These are phyloP conservation scores for Apis cerana DNA, from an alignment of 1,140 invertebrate species.

Conservation along the genomic window DNA sequence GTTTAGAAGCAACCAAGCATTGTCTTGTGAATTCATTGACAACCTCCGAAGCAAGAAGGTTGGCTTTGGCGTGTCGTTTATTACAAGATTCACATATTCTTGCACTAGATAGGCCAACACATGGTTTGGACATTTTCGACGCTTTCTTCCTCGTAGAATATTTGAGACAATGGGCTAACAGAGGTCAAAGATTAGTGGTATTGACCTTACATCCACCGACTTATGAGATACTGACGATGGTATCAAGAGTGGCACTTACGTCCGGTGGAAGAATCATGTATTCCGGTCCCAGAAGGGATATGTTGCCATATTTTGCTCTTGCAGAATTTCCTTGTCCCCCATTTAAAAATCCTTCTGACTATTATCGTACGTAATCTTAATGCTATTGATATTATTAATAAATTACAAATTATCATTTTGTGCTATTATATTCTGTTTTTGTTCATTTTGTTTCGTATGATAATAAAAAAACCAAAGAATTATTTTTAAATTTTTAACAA, in stretches of 20 bases:
- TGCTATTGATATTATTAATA: neutral
- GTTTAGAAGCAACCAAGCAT: constrained; percentile 89
- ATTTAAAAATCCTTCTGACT: constrained; percentile 98
- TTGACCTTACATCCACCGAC: constrained; percentile 96
- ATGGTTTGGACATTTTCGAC: constrained; percentile 97
- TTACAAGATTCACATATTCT: constrained; percentile 92
- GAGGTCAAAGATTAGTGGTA: constrained; percentile 91
- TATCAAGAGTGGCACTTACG: constrained; percentile 91
- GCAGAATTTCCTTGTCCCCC: constrained; percentile 97
- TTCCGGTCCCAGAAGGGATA: constrained; percentile 92
- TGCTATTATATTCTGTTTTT: too few relatives aligned
- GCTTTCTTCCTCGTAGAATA: constrained; percentile 97
- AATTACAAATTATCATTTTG: too few relatives aligned
- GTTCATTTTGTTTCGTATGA: too few relatives aligned
- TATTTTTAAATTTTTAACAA: neutral
- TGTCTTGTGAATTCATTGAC: constrained; percentile 87
- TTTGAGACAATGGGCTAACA: constrained; percentile 94
- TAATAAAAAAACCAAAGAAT: neutral
- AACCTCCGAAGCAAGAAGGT: constrained; percentile 90
- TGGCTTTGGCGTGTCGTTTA: constrained; percentile 94
- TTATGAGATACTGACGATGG: constrained; percentile 97
- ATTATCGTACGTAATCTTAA: constrained; percentile 89
- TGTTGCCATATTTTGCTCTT: constrained; percentile 96
- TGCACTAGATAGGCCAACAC: constrained; percentile 93
- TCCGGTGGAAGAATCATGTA: constrained; percentile 95